A percentile compares a stretch with the other conserved stretches of the same genome.
phyloP scores from a whole-genome alignment of 2,797 vertebrate species.

The Hydrophis major region DNA sequence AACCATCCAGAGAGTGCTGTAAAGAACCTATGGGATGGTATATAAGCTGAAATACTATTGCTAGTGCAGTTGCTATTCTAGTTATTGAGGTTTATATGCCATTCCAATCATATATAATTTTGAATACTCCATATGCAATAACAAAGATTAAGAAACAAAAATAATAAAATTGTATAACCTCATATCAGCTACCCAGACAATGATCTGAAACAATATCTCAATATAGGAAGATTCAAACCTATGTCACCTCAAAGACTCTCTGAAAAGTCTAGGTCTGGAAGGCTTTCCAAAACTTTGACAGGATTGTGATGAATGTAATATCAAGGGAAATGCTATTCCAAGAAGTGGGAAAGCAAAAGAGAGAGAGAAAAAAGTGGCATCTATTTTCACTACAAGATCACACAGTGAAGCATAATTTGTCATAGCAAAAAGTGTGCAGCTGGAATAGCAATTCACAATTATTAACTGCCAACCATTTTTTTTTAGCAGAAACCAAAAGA shows the following conservation, averaged over 20 bases:
- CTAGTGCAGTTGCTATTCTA: not conserved
- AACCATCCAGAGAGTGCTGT: not conserved
- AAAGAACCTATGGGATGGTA: not conserved
- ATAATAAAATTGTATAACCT: not conserved
- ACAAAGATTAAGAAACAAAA: not conserved
- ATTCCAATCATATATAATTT: not conserved
- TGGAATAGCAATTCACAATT: not conserved
- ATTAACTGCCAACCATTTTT: not conserved
- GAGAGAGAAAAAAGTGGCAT: not conserved
- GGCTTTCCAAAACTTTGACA: not conserved
- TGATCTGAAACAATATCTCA: not conserved
- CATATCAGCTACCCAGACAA: not conserved
- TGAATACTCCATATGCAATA: not conserved
- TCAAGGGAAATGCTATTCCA: not conserved
- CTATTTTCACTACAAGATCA: not conserved
- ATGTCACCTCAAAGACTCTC: not conserved
- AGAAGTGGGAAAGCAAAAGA: not conserved
- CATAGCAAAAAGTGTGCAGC: not conserved
- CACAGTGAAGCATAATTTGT: not conserved
- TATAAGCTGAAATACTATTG: not conserved
- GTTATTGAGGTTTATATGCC: not conserved
- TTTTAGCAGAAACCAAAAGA: not conserved
- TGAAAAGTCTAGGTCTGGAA: not conserved
- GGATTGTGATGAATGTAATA: not conserved
- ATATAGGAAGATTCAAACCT: not conserved